Base-by-base conservation (phyloP, 2,113 vertebrate genomes). In the Sinosuthora webbiana region DNA sequence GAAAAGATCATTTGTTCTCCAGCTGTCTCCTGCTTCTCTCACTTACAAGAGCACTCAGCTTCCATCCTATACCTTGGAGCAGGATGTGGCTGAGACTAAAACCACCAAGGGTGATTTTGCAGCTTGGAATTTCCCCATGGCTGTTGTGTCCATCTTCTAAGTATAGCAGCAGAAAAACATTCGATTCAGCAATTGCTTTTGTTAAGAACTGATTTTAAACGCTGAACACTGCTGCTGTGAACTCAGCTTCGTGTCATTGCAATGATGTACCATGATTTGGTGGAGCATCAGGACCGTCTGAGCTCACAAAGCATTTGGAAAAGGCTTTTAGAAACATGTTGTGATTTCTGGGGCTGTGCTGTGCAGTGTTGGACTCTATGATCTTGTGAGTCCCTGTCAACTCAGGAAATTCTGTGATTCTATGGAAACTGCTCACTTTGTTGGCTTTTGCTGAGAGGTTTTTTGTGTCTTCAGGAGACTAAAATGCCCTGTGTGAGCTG, bases 111-210 rank as follows among this genome's bases (percentile, higher is more conserved):
- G 59, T 95, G 91, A 86, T 89, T 94, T 83, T 95, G 8, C 59
- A 93, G 63, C 71, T 86, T 91, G 90, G 87, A 95, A 97, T 96
- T 95, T 93, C 89, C 93, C 71, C 27, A 10, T 60, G 86, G 68
- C 86, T 83, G 8, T 83, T 91, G 75, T 74, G 63, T 67, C 82
- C 90, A 25, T 88, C 59, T 83, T 24, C 63, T 55, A 83, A 85
- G 44, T 55, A 86, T 9, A 90, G 63, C 21, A 74, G 35, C 50
- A 89, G 33, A 78, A 78, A 93, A 90, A 35, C 15, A 60, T 62
- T 89, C 18, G 45, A 63, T 35, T 95, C 87, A 75, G 84, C 79
- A 80, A 28, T 28, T 80, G 24, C 42, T 74, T 87, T 90, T 90
- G 15, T 87, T 76, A 73, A 86, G 68, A 39, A 39, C 18, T 84